Evolutionary conservation across 1,140 invertebrate genomes (phyloP).

Genomic region (Drosophila pseudoananassae): DNA sequence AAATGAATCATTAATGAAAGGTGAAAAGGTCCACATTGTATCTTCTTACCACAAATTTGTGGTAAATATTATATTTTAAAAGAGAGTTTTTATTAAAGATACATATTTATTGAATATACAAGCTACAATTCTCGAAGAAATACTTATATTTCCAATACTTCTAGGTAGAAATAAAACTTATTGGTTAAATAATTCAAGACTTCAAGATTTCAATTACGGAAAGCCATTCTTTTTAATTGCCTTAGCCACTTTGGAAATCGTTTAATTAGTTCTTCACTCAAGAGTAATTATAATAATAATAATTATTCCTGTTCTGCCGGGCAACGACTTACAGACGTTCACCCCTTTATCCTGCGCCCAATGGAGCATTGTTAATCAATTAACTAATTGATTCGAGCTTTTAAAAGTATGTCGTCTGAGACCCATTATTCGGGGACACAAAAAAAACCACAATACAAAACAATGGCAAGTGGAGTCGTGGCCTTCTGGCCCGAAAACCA

Average conservation of each 20-base stretch:
- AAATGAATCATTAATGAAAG: not conserved
- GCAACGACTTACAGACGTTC: slow-evolving; percentile 6
- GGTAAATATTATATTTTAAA: not conserved
- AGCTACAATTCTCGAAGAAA: not conserved
- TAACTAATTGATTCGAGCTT: slow-evolving; percentile 77
- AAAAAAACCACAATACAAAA: slow-evolving; percentile 12
- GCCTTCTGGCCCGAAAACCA: slow-evolving; percentile 53
- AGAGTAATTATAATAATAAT: slow-evolving; percentile 24
- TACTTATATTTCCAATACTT: too few relatives aligned
- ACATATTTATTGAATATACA: slow-evolving; percentile 10
- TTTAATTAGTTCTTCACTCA: slow-evolving; percentile 20
- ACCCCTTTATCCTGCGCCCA: slow-evolving; percentile 6
- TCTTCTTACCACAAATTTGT: not conserved
- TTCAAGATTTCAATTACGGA: not conserved
- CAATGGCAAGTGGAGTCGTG: slow-evolving; percentile 40
- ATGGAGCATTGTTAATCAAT: slow-evolving; percentile 68
- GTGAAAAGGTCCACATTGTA: not conserved
- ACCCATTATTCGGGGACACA: slow-evolving; percentile 30
- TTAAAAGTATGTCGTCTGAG: slow-evolving; percentile 74
- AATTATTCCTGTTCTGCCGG: slow-evolving; percentile 19
- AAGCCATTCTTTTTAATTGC: not conserved
- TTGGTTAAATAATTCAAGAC: not conserved
- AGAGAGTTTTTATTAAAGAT: too few relatives aligned
- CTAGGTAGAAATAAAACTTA: not conserved
- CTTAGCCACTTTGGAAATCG: not conserved